A percentile compares a stretch with the other conserved stretches of the same genome.
These are phyloP conservation scores for Decapterus maruadsi DNA, from an alignment of 2,797 vertebrate species.

Conservation along the genomic window DNA sequence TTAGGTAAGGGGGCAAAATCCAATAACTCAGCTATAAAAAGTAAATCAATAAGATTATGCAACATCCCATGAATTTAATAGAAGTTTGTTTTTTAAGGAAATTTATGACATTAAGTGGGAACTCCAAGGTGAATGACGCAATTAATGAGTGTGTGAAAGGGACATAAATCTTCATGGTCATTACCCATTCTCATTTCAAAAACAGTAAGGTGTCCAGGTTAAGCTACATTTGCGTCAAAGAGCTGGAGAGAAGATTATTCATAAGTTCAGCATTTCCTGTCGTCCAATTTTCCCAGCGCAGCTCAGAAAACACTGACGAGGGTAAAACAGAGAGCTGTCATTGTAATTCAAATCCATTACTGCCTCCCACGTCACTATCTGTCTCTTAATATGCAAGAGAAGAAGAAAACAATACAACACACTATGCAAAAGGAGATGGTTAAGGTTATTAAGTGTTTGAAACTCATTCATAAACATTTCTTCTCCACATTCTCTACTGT, in stretches of 20 bases:
- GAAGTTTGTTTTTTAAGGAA: too few species aligned
- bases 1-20: too few species aligned
- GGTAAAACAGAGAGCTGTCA: constrained; percentile 31
- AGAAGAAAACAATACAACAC: constrained; percentile 21
- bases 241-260: constrained; percentile 35
- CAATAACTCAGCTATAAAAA: too few species aligned
- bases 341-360: constrained; percentile 57
- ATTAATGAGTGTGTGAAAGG: constrained; percentile 1
- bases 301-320: constrained; percentile 21
- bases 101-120: too few species aligned
- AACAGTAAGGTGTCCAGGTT: constrained; percentile 23
- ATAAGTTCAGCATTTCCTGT: constrained; percentile 53
- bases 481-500: not conserved
- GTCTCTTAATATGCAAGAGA: constrained; percentile 38
- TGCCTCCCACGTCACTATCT: constrained; percentile 34
- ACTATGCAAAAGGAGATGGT: constrained; percentile 7
- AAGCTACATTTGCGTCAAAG: constrained; percentile 28
- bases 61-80: too few species aligned
- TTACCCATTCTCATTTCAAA: constrained; percentile 21
- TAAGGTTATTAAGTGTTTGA: constrained; percentile 11
- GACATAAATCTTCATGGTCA: constrained; percentile 38
- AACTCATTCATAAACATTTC: constrained; percentile 1
- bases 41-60: too few species aligned
- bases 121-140: not conserved
- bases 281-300: constrained; percentile 34